phyloP scores from a whole-genome alignment of 1,140 invertebrate genomes.

The Choristoneura fumiferana region DNA sequence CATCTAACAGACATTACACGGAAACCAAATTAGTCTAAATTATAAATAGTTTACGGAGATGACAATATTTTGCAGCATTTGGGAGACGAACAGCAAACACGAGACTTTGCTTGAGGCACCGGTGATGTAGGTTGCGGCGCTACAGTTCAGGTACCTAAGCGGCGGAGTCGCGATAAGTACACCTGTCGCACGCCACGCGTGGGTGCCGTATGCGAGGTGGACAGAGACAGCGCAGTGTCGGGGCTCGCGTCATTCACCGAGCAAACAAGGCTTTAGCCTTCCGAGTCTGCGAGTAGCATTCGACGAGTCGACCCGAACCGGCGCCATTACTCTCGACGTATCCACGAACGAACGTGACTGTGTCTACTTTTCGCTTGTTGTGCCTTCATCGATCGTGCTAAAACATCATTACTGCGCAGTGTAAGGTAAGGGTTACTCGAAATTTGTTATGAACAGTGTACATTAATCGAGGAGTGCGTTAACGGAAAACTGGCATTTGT shows the following conservation, averaged over 20 bases:
- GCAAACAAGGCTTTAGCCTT: slow-evolving; percentile 70
- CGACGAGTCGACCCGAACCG: slow-evolving; percentile 59
- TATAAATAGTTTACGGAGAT: no score
- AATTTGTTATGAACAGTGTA: slow-evolving; percentile 60
- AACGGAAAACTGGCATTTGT: slow-evolving; percentile 40
- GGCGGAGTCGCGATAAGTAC: slow-evolving; percentile 30
- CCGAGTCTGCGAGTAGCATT: slow-evolving; percentile 57
- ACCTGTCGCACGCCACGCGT: slow-evolving; percentile 36
- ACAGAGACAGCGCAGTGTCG: slow-evolving; percentile 40
- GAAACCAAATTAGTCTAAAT: no score
- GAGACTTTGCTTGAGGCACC: slow-evolving; percentile 62
- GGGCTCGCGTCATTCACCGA: slow-evolving; percentile 53
- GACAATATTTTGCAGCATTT: slow-evolving; percentile 57
- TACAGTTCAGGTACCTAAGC: slow-evolving; percentile 62
- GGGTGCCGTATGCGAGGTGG: slow-evolving; percentile 8
- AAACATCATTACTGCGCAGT: slow-evolving; percentile 73
- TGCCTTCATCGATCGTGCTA: slow-evolving; percentile 65
- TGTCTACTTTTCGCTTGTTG: slow-evolving; percentile 67
- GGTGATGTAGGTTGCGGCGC: slow-evolving; percentile 74
- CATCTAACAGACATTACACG: no score
- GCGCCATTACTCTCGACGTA: slow-evolving; percentile 69
- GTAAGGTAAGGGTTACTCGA: slow-evolving; percentile 66
- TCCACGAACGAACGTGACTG: slow-evolving; percentile 71
- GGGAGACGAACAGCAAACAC: slow-evolving; percentile 57
- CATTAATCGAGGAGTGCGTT: slow-evolving; percentile 53